These are phyloP conservation scores for Cylloceria caligata DNA, from an alignment of 2,888 invertebrate species.

Conservation along the genomic window DNA sequence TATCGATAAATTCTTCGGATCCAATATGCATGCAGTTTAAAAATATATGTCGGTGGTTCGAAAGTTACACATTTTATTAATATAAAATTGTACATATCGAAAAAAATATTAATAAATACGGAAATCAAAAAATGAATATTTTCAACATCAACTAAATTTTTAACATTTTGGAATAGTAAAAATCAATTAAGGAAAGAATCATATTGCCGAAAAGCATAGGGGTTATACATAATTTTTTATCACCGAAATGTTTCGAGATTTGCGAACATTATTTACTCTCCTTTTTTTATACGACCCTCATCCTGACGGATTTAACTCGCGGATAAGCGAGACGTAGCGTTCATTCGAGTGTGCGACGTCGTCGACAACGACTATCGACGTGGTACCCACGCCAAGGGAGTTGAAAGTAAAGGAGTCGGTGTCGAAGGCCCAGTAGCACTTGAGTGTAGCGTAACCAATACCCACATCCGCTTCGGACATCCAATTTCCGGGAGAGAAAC, in stretches of 20 bases:
- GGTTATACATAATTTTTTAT: not conserved
- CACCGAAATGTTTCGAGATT: not conserved
- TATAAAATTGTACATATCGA: not conserved
- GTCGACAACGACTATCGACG: slow-evolving; percentile 44
- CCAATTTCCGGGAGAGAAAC: slow-evolving; percentile 63
- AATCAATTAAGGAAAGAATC: too few species aligned
- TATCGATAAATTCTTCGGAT: not conserved
- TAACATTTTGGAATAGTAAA: too few species aligned
- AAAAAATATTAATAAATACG: too few species aligned
- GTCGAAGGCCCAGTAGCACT: slow-evolving; percentile 51
- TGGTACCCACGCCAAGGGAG: slow-evolving; percentile 25
- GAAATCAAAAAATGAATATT: too few species aligned
- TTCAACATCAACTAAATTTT: too few species aligned
- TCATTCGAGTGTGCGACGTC: slow-evolving; percentile 29
- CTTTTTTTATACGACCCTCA: not conserved
- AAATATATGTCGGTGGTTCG: not conserved
- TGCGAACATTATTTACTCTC: not conserved
- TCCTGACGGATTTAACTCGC: slow-evolving; percentile 33
- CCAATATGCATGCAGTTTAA: not conserved
- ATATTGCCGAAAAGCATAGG: too few species aligned
- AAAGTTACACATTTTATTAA: not conserved
- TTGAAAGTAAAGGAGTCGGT: slow-evolving; percentile 32
- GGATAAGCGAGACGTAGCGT: slow-evolving; percentile 49
- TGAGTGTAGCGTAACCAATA: slow-evolving; percentile 62
- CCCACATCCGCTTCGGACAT: slow-evolving; percentile 65